Evolutionary conservation across 2,888 invertebrate species (phyloP).

Genomic region (Digitonthophagus gazella): DNA sequence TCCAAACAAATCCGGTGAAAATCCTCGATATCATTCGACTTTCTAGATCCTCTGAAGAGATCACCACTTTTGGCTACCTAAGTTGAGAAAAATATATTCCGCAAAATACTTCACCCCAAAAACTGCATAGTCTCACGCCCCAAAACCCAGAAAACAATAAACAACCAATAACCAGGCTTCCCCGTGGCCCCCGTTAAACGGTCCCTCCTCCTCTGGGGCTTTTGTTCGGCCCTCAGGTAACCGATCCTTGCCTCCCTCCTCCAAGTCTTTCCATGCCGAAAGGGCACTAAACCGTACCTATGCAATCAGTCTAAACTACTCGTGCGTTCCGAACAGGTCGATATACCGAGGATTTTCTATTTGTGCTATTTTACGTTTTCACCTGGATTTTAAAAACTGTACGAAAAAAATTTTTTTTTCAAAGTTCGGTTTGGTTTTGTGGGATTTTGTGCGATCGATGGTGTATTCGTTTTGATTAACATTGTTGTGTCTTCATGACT

Average conservation of each 20-base stretch:
- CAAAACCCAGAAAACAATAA: constrained; percentile 33
- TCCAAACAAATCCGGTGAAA: neutral
- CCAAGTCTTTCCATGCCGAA: neutral
- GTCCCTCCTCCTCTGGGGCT: constrained; percentile 2
- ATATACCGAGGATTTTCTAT: no score
- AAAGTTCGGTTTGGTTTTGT: no score
- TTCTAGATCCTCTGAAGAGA: no score
- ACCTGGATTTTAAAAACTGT: no score
- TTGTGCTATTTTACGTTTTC: no score
- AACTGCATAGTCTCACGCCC: constrained; percentile 45
- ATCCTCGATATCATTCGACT: neutral
- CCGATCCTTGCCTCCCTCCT: constrained; percentile 2
- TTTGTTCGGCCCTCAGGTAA: constrained; percentile 6
- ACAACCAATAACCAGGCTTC: constrained; percentile 32
- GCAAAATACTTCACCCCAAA: no score
- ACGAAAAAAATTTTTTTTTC: no score
- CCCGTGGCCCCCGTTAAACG: constrained; percentile 8
- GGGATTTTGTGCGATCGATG: neutral
- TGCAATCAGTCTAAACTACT: constrained; percentile 1
- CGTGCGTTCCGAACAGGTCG: neutral
- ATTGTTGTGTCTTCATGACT: neutral
- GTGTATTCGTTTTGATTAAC: neutral
- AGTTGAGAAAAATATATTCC: constrained; percentile 22
- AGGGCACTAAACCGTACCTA: constrained; percentile 2
- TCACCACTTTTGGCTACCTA: no score